Base-by-base conservation (phyloP, 2,797 vertebrate species). In the Geotria australis region DNA sequence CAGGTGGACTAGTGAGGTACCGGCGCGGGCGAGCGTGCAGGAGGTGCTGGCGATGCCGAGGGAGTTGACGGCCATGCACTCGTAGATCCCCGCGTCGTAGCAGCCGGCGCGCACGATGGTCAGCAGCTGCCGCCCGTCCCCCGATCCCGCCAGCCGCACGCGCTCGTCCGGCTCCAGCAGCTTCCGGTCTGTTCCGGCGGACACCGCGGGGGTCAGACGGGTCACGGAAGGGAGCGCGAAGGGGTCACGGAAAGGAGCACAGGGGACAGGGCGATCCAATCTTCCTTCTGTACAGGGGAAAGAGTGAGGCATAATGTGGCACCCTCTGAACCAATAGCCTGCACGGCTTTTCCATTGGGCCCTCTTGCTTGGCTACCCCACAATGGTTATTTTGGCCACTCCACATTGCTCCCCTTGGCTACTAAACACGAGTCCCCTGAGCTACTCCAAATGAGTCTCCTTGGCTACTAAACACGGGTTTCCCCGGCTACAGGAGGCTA, bases 41-140 rank as follows among this genome's bases (percentile, higher is more conserved):
- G 83, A 86, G 71, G 84, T 93, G 69, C 72, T 80, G 60, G 81
- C 74, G 1, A 77, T 70, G 59, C 83, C 91, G 63, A 94, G 65
- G 4, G 77, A 68, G 6, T 86, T 98, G 57, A 78, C 73, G 0
- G 88, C 91, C n/a, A 83, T 76, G 63, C 91, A 98, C 65, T 95
- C 85, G 1, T 96, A 98, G 13, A 93, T 73, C 14, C 91, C 89
- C 0, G 83, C 76, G 0, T 98, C 86, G 62, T 80, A 79, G 70
- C 78, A 82, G 65, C 76, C 77, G 9, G 75, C 80, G 64, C 79
- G 80, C 71, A 83, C 66, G 47, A 98, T 83, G 72, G 85, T 93
- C 62, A 96, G 74, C 59, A 94, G 74, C 71, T 96, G 88, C 7
- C 89, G 71, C 7, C 89, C 89, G 0, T 98, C 91, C 14, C 86